Evolutionary conservation across 2,797 vertebrate genomes (phyloP).

Genomic region (Pseudochromis fuscus): DNA sequence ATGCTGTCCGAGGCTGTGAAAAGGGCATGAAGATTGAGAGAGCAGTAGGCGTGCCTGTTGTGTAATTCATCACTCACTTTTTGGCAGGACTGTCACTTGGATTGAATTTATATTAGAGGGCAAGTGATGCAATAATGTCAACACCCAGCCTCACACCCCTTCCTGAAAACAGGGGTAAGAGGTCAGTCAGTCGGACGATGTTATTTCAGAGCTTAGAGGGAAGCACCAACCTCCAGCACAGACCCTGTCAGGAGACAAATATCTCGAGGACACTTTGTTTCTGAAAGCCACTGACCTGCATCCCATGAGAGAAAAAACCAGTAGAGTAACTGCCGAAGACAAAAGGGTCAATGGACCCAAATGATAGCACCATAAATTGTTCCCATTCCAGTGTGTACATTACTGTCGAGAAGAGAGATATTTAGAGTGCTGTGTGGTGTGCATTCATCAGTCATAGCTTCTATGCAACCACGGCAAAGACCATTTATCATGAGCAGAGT

Average conservation of each 20-base stretch:
- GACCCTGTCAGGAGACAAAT: conserved; percentile 46
- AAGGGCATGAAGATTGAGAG: conserved; percentile 70
- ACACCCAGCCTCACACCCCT: conserved; percentile 44
- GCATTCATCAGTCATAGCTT: conserved; percentile 48
- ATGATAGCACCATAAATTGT: conserved; percentile 65
- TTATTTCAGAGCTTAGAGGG: conserved; percentile 40
- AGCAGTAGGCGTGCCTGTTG: conserved; percentile 43
- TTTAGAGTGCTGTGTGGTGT: conserved; percentile 46
- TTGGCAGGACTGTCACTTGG: conserved; percentile 67
- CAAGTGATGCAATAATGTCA: conserved; percentile 60
- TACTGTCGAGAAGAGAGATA: conserved; percentile 35
- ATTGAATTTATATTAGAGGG: conserved; percentile 76
- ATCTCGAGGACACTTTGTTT: conserved; percentile 19
- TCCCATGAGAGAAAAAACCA: conserved; percentile 33
- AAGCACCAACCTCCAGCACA: conserved; percentile 15
- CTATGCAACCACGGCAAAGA: conserved; percentile 51
- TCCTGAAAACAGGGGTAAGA: conserved; percentile 51
- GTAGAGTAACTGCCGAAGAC: conserved; percentile 35
- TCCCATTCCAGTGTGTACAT: conserved; percentile 46
- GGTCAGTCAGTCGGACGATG: conserved; percentile 57
- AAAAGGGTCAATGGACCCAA: conserved; percentile 57
- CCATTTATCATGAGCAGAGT: conserved; percentile 62
- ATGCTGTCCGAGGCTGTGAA: conserved; percentile 46
- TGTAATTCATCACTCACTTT: conserved; percentile 69
- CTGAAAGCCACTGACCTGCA: conserved; percentile 29